Base-by-base conservation (phyloP, 2,888 invertebrate genomes). In the Parascotia fuliginaria region DNA sequence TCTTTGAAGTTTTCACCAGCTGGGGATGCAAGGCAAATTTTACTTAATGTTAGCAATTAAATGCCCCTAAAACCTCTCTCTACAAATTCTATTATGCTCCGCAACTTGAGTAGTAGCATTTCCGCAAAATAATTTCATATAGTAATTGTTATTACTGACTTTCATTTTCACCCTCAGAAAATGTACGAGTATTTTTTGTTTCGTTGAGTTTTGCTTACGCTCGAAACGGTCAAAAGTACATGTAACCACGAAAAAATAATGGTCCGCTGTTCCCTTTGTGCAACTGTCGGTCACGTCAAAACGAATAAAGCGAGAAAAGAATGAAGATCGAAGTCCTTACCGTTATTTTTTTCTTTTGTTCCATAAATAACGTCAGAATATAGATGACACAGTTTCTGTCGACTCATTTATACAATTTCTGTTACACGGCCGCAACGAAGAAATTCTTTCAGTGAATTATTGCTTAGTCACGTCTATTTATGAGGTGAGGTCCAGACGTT, bases 21-120 rank as follows among this genome's bases (percentile, higher is more conserved):
- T 42, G 9, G 12, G 13, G 39, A 14, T 19, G 36, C 12, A 40
- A 56, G 12, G 38, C 43, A 51, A 56, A 52, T 57, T 40, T 39
- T 33, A 42, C 36, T 58, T 56, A 65, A 63, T 53, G 34, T 44
- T 42, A 55, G 53, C 67, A 61, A 66, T 69, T 65, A 69, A 57
- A 54, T 62, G 29, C 34, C 40, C n/a, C 12, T 13, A 34, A 51
- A 70, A 55, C 43, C 42, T 32, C 27, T 48, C 24, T 34, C 43
- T 41, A 44, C 36, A 29, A 47, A 49, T 51, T 44, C 15, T 32
- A 41, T 62, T 58, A 42, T 37, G 19, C 32, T 45, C 12, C 33
- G 24, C 12, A 6, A 3, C 14, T 39, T 9, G 3, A 27, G 24
- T 19, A 39, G 46, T 22, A 45, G 14, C 37, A 13, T 50, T 42